Conservation (phyloP, 2,113 vertebrate species). For the Cyanocitta stelleri region DNA sequence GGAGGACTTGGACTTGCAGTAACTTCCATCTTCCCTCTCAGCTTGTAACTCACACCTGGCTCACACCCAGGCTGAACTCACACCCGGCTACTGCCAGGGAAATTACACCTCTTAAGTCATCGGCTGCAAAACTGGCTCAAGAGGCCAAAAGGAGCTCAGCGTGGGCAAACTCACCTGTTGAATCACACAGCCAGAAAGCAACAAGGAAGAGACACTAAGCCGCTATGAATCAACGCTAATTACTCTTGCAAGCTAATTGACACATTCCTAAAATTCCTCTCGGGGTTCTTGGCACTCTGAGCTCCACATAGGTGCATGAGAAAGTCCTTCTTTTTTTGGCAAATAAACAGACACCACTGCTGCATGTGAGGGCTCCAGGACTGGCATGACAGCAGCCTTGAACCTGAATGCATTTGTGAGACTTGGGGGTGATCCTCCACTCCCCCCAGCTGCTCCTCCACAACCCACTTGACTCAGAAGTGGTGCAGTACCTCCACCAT, state of each 20-base stretch:
- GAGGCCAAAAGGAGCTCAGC: background rate
- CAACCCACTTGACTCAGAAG: background rate
- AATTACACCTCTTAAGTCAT: slow-evolving; percentile 13
- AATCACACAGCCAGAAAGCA: background rate
- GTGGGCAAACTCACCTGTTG: slow-evolving; percentile 6
- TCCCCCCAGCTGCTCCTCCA: background rate
- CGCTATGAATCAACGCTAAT: background rate
- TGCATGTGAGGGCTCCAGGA: background rate
- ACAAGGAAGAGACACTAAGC: background rate
- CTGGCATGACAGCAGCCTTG: background rate
- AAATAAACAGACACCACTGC: background rate
- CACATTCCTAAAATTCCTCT: slow-evolving; percentile 37
- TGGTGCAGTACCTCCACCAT: background rate
- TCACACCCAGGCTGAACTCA: slow-evolving; percentile 39
- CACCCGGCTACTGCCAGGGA: background rate
- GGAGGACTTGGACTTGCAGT: background rate
- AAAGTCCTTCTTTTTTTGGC: background rate
- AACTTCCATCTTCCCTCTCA: slow-evolving; percentile 16
- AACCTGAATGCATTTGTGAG: background rate
- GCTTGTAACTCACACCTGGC: background rate
- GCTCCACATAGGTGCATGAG: background rate
- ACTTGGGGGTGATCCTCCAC: background rate
- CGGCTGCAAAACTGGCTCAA: background rate
- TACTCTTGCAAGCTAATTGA: background rate
- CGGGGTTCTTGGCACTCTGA: background rate